A percentile compares a stretch with the other conserved stretches of the same genome.
phyloP scores from a whole-genome alignment of 2,113 vertebrate genomes.

The Ailuropoda melanoleuca region DNA sequence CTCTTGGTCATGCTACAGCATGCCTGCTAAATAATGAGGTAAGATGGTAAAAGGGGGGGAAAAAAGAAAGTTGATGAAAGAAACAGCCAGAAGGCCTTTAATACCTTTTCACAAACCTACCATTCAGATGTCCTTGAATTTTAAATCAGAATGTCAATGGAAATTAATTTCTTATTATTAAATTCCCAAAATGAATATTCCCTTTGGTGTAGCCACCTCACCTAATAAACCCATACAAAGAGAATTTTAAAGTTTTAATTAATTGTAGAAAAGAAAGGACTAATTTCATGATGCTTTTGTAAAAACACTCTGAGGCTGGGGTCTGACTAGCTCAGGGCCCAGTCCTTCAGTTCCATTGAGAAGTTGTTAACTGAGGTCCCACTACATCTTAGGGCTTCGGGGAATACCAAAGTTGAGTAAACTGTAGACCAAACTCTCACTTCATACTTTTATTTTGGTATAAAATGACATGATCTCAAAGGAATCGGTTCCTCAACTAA shows the following conservation, averaged over 20 bases:
- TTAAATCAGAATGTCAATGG: constrained; percentile 54
- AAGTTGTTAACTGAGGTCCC: background rate
- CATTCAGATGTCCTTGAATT: constrained; percentile 59
- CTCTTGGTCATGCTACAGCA: constrained; percentile 28
- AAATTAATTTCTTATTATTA: constrained; percentile 56
- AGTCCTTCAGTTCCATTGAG: background rate
- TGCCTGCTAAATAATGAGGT: constrained; percentile 30
- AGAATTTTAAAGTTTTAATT: constrained; percentile 62
- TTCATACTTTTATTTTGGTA: background rate
- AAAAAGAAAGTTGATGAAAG: constrained; percentile 46
- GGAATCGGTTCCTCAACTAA: background rate
- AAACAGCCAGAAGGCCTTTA: constrained; percentile 56
- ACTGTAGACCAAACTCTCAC: background rate
- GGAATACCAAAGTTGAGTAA: background rate
- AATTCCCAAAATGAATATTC: constrained; percentile 48
- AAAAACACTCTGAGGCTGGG: background rate
- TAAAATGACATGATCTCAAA: background rate
- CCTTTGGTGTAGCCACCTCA: constrained; percentile 1
- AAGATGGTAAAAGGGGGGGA: background rate
- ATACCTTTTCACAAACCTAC: constrained; percentile 40
- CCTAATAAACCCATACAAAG: constrained; percentile 36
- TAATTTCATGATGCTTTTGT: constrained; percentile 25
- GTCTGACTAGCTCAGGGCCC: background rate
- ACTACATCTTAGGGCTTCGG: background rate
- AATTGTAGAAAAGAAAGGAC: constrained; percentile 25